Base-by-base conservation (phyloP, 2,113 vertebrate species). In the Isichthys henryi region DNA sequence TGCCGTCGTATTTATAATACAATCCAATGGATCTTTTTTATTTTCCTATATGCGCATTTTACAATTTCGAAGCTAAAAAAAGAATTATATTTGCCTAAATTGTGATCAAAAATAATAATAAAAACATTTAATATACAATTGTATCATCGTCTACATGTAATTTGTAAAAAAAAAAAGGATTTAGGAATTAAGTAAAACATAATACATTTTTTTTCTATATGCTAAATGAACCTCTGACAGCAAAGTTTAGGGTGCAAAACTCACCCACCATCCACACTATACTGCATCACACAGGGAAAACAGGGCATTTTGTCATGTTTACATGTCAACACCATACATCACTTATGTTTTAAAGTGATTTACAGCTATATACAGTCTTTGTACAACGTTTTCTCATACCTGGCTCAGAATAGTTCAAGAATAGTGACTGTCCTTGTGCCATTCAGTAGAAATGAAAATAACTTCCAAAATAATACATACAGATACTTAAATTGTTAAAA, bases 351-450 rank as follows among this genome's bases (percentile, higher is more conserved):
- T 89, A 88, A 89, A 92, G 87, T 66, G 58, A 56, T 89, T 90
- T 90, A 91, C 90, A 94, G 90, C 83, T 93, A 93, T 93, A 48
- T 92, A 95, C 82, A 89, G 91, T 94, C 23, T 90, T 92, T 93
- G 87, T 92, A 94, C 92, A 94, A 89, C 50, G 46, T 70, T 89
- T 88, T 88, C 77, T 92, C 11, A 89, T 86, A 90, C 39, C 86
- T 92, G 91, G 91, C 91, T 94, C 91, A 92, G 91, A 93, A 92
- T 89, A 91, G 88, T 90, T 93, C 91, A 88, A 93, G 90, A 93
- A 90, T 74, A 50, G 90, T 88, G 70, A 50, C 90, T 92, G 87
- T 89, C 88, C 83, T 89, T 58, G 88, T 52, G 49, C 88, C 83
- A 87, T 91, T 91, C 53, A 89, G 49, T 88, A 91, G 50, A 88